These are phyloP conservation scores for Zeugodacus cucurbitae DNA, from an alignment of 1,140 invertebrate genomes.

Conservation along the genomic window DNA sequence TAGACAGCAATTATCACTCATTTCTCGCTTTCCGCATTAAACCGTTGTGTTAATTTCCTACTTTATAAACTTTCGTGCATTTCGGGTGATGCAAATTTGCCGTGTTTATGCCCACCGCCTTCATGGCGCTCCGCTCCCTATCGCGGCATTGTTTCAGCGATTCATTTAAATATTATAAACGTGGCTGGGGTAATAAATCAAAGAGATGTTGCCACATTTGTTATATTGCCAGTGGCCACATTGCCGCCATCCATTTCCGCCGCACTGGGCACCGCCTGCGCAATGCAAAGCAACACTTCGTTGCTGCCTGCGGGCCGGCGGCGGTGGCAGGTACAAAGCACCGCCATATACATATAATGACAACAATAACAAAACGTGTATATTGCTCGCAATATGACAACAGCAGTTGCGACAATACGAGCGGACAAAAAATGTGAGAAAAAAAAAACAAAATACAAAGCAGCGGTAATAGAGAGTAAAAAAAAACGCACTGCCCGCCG, in stretches of 20 bases:
- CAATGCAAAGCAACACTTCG: not conserved
- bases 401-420: not conserved
- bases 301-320: not conserved
- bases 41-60: not conserved
- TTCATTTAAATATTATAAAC: conserved; percentile 20
- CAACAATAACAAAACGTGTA: not conserved
- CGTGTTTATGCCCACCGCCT: not conserved
- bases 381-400: not conserved
- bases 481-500: not conserved
- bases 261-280: not conserved
- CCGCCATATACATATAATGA: not conserved
- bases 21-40: not conserved
- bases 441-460: not conserved
- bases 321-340: not conserved
- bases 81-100: not conserved
- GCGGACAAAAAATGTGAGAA: not conserved
- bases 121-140: not conserved
- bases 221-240: conserved; percentile 1
- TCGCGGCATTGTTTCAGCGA: conserved; percentile 1
- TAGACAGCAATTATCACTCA: not conserved
- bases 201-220: conserved; percentile 12
- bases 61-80: not conserved
- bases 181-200: conserved; percentile 1
- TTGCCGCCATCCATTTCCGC: not conserved
- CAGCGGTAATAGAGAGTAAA: not conserved